Base-by-base conservation (phyloP, 2,113 vertebrate genomes). In the Salvelinus sp. region DNA sequence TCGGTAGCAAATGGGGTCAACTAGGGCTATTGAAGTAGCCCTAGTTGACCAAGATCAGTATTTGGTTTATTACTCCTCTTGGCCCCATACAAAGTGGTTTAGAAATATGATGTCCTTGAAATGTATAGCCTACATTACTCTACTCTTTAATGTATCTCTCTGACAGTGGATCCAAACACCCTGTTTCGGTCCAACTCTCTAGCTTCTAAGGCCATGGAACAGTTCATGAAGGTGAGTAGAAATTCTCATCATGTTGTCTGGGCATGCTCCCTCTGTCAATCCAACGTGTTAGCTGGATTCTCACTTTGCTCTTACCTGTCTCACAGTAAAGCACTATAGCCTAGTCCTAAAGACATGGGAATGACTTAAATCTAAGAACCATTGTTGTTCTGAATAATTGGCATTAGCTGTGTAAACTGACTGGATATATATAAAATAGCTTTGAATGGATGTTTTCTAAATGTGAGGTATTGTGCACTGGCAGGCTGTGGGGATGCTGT, bases 121-220 rank as follows among this genome's bases (percentile, higher is more conserved):
- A 62, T 22, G 16, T 13, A 62, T 62, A 66, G 2, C 25, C 10
- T 18, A 12, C 57, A 23, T 3, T 44, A 23, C 18, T 63, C 50
- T 47, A 30, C n/a, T 67, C 22, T 67, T 20, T 79, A 18, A 58
- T 73, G 60, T 72, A 28, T 79, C 60, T 3, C 79, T 83, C 71
- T 86, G 73, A 60, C 85, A 98, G 96, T 87, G 3, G 95, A 98
- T 83, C 96, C 96, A 87, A 98, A 97, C 88, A 97, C 95, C n/a
- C 91, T 98, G 68, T 97, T 98, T 88, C 93, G 94, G 65, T 97
- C 96, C 54, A 97, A 96, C 91, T 98, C 96, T 0, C 88, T 97
- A 87, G 95, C 96, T 12, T 97, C 96, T 77, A 98, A 98, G 85
- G 93, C 95, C 0, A 90, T 96, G 96, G 96, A 98, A 58, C 96